Evolutionary conservation across 2,888 invertebrate species (phyloP).

Genomic region (Crematogaster levior): DNA sequence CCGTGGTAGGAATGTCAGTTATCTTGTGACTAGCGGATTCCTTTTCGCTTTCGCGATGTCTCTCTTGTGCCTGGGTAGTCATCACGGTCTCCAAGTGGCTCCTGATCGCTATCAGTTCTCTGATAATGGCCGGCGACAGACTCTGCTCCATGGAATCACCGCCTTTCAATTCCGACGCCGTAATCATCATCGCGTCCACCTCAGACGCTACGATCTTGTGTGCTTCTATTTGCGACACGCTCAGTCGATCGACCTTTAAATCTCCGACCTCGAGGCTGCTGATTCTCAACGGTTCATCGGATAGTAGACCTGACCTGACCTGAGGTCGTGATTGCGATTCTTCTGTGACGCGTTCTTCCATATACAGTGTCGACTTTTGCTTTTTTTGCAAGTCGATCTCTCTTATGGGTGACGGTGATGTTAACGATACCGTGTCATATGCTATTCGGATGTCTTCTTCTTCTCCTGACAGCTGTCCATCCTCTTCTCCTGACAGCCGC

Average conservation of each 20-base stretch:
- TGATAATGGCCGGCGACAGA: conserved; percentile 77
- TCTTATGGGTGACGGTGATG: conserved; percentile 58
- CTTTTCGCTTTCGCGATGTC: conserved; percentile 54
- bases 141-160: conserved; percentile 83
- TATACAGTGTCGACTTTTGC: conserved; percentile 69
- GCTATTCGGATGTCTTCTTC: background rate
- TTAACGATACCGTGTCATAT: conserved; percentile 66
- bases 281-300: conserved; percentile 86
- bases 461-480: background rate
- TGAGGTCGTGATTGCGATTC: conserved; percentile 51
- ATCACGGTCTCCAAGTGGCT: conserved; percentile 80
- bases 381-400: conserved; percentile 60
- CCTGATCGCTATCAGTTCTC: conserved; percentile 82
- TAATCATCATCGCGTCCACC: conserved; percentile 91
- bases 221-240: conserved; percentile 92
- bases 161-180: conserved; percentile 91
- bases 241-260: conserved; percentile 92
- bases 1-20: conserved; percentile 63
- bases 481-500: no score
- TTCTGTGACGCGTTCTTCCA: conserved; percentile 47
- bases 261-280: conserved; percentile 91
- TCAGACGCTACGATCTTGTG: conserved; percentile 93
- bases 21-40: conserved; percentile 6
- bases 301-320: conserved; percentile 71
- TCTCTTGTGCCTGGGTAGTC: conserved; percentile 60